Base-by-base conservation (phyloP, 2,888 invertebrate genomes). In the Apamea epomidion region DNA sequence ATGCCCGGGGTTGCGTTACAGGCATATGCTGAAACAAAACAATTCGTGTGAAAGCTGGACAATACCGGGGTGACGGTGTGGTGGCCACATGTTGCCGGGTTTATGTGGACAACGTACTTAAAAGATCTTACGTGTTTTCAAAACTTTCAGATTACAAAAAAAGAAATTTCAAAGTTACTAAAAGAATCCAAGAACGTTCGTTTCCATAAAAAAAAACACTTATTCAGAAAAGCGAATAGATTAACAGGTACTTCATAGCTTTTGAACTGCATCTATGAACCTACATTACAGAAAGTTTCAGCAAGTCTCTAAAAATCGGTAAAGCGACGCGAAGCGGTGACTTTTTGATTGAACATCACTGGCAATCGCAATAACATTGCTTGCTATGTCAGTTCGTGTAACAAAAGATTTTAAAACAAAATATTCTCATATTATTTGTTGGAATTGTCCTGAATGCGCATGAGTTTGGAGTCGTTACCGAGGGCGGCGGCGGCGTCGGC, bases 11-110 rank as follows among this genome's bases (percentile, higher is more conserved):
- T 91, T 91, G 91, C 90, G 91, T 93, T 92, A 93, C 92, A 88
- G 92, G 91, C 93, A 93, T 93, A 92, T 93, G 90, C 93, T 95
- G 94, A 95, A 96, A 96, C 94, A 95, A 95, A 96, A 96, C 95
- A 93, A 93, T 95, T 95, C 94, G 92, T 95, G 95, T 94, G 95
- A 96, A 95, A 91, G 90, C 94, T 89, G 96, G 96, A 95, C 96
- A 96, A 95, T 94, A 91, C 79, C 94, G 88, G 94, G 93, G 93
- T 93, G 93, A 92, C 80, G 89, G 25, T 90, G 83, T 42, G 87
- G 91, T 92, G 85, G 71, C 95, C 92, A 94, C 65, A 76, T n/a
- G 48, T 83, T 71, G 18, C n/a, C 1, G 10, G 42, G 58, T 68
- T 87, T 68, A 86, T 87, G 80, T 86, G 91, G 90, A 91, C 62